Evolutionary conservation across 2,888 invertebrate species (phyloP).

Genomic region (Melipona beecheii): DNA sequence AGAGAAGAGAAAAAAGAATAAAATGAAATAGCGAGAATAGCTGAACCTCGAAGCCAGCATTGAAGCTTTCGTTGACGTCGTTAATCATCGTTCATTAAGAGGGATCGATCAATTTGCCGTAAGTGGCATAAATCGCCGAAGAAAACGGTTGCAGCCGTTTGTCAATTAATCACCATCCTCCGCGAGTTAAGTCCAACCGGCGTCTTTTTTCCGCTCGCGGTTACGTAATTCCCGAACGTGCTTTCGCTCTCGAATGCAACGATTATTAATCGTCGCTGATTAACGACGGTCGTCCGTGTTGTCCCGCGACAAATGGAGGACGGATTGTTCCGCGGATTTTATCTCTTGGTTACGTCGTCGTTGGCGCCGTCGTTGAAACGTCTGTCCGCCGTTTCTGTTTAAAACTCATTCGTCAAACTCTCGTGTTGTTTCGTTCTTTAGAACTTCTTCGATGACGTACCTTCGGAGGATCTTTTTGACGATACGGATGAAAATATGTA

Average conservation of each 20-base stretch:
- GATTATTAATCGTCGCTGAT: slow-evolving; percentile 54
- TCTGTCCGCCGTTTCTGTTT: not conserved
- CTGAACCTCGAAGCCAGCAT: not conserved
- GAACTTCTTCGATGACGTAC: not conserved
- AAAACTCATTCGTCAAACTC: not conserved
- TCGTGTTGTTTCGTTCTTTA: not conserved
- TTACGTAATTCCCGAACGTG: slow-evolving; percentile 45
- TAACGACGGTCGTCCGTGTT: slow-evolving; percentile 19
- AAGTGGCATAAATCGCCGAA: slow-evolving; percentile 60
- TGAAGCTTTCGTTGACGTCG: slow-evolving; percentile 38
- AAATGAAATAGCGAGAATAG: not conserved
- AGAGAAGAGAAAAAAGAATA: not conserved
- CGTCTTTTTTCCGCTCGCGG: slow-evolving; percentile 20
- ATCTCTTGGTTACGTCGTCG: slow-evolving; percentile 9
- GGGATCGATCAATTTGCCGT: slow-evolving; percentile 49
- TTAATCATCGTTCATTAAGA: slow-evolving; percentile 58
- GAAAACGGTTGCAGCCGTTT: slow-evolving; percentile 41
- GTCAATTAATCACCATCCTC: slow-evolving; percentile 54
- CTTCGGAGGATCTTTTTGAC: not conserved
- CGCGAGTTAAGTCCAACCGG: slow-evolving; percentile 9
- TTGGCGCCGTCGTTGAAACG: not conserved
- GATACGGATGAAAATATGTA: not conserved
- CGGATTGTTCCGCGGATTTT: slow-evolving; percentile 6
- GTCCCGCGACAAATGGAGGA: slow-evolving; percentile 23
- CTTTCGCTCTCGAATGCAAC: not conserved